Evolutionary conservation across 2,797 vertebrate genomes (phyloP), one percentile per base, ranked within the genome.

Genomic region (Epinephelus coioides): DNA sequence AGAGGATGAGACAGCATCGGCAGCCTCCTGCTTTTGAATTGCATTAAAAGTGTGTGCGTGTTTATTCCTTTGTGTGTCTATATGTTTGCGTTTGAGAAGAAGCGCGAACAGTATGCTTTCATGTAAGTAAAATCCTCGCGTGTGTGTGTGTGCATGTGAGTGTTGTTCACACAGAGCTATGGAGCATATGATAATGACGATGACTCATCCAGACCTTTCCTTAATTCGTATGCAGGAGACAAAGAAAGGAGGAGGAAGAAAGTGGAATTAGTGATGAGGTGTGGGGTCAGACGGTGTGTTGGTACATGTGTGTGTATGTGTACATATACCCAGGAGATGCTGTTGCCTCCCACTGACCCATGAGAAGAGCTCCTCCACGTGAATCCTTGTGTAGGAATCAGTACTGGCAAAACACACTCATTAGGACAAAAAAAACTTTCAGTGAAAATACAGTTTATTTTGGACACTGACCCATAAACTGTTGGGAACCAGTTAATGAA

Each of bases 391-490:
- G 60, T 43, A 76, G 56, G 21, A 74, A 57, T 66, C 53, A 30
- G 21, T 47, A 21, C 30, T 49, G 17, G 11, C 57, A 46, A 49
- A 65, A 86, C 50, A 53, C 73, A 84, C 0, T 73, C 69, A 81
- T 65, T 43, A 25, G n/a, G 44, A 76, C 69, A 51, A 79, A 87
- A 79, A 87, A 18, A 53, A 7, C 27, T 83, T 82, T 89, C 51
- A 82, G 83, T 86, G 87, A 90, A 91, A 93, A 90, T 89, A 77
- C 81, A 44, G 47, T 94, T 93, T 91, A 92, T 94, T 93, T 81
- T 79, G 12, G 34, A 89, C 84, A 83, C 59, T 68, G 75, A 84
- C 66, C 84, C 56, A 77, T 56, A 82, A 75, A 83, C 82, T 67
- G 63, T 50, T 70, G 59, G 77, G 51, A 88, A 86, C 67, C 56